These are phyloP conservation scores for Anticlea derivata DNA, from an alignment of 2,888 invertebrate species.

Conservation along the genomic window DNA sequence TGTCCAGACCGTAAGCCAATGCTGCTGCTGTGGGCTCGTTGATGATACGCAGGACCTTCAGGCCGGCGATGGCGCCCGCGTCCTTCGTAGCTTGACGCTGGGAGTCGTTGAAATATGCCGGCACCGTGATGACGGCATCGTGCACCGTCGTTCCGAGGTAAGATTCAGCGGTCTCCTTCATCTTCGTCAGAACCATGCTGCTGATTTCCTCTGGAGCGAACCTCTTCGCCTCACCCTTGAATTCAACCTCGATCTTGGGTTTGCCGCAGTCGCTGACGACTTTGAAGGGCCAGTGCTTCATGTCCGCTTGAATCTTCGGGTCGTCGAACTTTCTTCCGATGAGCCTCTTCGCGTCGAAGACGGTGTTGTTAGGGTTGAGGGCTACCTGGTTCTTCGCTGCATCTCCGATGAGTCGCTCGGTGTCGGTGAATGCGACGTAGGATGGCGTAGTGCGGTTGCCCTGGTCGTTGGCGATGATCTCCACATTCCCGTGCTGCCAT, in stretches of 20 bases:
- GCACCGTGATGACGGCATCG: conserved; percentile 91
- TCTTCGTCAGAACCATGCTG: conserved; percentile 91
- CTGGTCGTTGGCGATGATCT: conserved; percentile 87
- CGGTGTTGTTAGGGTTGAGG: conserved; percentile 89
- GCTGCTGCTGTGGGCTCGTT: conserved; percentile 94
- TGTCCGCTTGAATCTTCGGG: conserved; percentile 89
- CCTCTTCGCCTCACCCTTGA: conserved; percentile 85
- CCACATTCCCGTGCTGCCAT: conserved; percentile 87
- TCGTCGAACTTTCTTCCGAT: conserved; percentile 91
- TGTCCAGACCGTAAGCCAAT: conserved; percentile 89
- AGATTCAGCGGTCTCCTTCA: conserved; percentile 90
- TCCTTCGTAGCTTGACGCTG: conserved; percentile 93
- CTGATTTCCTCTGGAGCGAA: conserved; percentile 89
- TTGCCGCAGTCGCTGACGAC: conserved; percentile 86
- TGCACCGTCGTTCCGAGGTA: conserved; percentile 86
- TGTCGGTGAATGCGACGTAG: conserved; percentile 89
- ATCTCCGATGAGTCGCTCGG: conserved; percentile 87
- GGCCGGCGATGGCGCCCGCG: conserved; percentile 82
- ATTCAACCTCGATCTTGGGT: conserved; percentile 87
- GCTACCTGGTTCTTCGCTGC: conserved; percentile 89
- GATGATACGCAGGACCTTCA: conserved; percentile 84
- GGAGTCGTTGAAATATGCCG: conserved; percentile 91
- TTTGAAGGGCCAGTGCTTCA: conserved; percentile 93
- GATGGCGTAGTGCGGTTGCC: conserved; percentile 89
- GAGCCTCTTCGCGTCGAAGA: conserved; percentile 90